These are phyloP conservation scores for Lophius americanus DNA, from an alignment of 2,797 vertebrate species.

Conservation along the genomic window DNA sequence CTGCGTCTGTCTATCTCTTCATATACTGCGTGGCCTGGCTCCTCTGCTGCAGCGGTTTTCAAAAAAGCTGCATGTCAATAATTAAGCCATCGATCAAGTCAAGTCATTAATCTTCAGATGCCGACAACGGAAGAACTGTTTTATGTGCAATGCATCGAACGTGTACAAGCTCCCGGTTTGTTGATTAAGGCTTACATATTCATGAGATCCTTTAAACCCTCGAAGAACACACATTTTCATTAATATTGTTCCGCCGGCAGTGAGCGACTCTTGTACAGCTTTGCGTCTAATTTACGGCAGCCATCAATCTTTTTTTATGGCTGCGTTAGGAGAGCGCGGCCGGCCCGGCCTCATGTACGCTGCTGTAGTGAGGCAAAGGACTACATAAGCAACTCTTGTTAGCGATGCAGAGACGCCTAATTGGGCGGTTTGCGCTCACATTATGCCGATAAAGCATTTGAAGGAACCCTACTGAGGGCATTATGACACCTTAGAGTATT, in stretches of 20 bases:
- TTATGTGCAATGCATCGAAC: conserved; percentile 14
- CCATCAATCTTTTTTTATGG: conserved; percentile 11
- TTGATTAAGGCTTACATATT: conserved; percentile 6
- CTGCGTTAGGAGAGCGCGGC: neutral
- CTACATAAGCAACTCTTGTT: no score
- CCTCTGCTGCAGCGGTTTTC: neutral
- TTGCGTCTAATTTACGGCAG: conserved; percentile 20
- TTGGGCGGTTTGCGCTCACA: neutral
- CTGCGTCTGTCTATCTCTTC: neutral
- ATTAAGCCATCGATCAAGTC: conserved; percentile 13
- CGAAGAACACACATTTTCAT: conserved; percentile 8
- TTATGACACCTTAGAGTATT: no score
- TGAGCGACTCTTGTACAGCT: neutral
- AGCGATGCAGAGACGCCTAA: conserved; percentile 8
- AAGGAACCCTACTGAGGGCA: no score
- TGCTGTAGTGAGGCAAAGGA: neutral
- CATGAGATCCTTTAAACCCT: neutral
- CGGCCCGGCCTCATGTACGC: neutral
- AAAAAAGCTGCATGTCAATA: neutral
- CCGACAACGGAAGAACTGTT: conserved; percentile 2
- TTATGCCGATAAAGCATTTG: neutral
- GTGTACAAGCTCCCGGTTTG: neutral
- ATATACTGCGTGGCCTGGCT: neutral
- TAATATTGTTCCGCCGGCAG: neutral
- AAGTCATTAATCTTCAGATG: neutral